Base-by-base conservation (phyloP, 2,888 invertebrate genomes). In the Machimus atricapillus region DNA sequence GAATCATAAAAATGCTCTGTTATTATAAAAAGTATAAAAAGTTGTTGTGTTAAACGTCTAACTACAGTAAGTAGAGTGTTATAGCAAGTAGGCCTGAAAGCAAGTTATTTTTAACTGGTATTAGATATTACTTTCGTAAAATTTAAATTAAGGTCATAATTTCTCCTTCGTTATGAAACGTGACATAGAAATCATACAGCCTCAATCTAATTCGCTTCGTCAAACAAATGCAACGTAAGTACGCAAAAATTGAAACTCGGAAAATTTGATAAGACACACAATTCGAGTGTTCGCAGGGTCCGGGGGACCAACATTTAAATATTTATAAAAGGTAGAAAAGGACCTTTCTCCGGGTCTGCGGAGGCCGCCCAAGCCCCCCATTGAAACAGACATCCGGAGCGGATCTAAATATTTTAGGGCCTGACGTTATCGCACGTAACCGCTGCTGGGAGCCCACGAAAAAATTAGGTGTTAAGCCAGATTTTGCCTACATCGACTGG, bases 351-450 rank as follows among this genome's bases (percentile, higher is more conserved):
- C 27, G 66, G 23, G 12, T 66, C 27, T 66, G 19, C 2, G 19
- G 27, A 9, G 23, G 19, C 23, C 52, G n/a, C n/a, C 52, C 52
- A 52, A 52, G 23, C 27, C 66, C 8, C 66, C 27, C 66, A 66
- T 66, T 66, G 66, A 66, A 66, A 66, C 66, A 66, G 66, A 66
- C 66, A 66, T 66, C 74, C 46, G 74, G 74, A 85, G 27, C 73
- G 85, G 23, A 74, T 85, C 85, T 85, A 85, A 88, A 88, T 87
- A 87, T 87, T 87, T 88, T 78, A 86, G 81, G 87, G 66, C 86
- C 86, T 88, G 88, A 88, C 88, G 78, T 88, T 88, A 88, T 88
- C 88, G 88, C 87, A 86, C 76, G 86, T 88, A 87, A 86, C 88
- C 88, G 78, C 85, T 87, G 87, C 40, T 23, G 77, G 43, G 74